Percentiles rank a stretch among this genome's conserved stretches.
Evolutionary conservation across 1,140 invertebrate genomes (phyloP).

Genomic region (Drosophila repletoides): DNA sequence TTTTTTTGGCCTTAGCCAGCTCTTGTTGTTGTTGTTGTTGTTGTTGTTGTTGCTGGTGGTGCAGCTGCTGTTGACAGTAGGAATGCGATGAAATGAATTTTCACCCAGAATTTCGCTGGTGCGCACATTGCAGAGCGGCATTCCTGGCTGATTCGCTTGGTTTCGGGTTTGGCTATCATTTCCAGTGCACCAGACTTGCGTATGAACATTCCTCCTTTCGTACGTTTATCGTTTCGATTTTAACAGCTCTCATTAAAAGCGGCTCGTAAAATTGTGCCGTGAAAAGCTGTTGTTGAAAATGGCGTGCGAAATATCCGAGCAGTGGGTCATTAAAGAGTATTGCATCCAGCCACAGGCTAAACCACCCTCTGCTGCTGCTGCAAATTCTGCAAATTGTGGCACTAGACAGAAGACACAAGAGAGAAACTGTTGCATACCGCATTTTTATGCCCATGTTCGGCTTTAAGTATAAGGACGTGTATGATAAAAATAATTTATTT

Average conservation of each 20-base stretch:
- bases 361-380: too few species aligned
- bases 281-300: constrained; percentile 18
- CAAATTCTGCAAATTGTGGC: constrained; percentile 5
- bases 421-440: constrained; percentile 21
- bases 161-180: constrained; percentile 20
- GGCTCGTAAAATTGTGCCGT: constrained; percentile 22
- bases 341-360: too few species aligned
- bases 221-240: constrained; percentile 35
- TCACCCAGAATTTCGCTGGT: constrained; percentile 24
- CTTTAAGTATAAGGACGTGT: neutral
- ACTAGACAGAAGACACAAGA: neutral
- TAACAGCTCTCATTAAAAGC: constrained; percentile 41
- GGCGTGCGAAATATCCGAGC: constrained; percentile 22
- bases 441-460: neutral
- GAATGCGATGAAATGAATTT: constrained; percentile 35
- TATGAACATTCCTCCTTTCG: constrained; percentile 16
- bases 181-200: constrained; percentile 19
- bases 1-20: neutral
- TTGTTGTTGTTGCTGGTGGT: neutral
- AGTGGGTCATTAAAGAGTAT: constrained; percentile 26
- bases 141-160: neutral
- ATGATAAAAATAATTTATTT: neutral
- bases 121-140: neutral
- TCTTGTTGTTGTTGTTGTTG: neutral
- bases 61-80: constrained; percentile 20